phyloP scores from a whole-genome alignment of 1,140 invertebrate species.

The Cephus cinctus region DNA sequence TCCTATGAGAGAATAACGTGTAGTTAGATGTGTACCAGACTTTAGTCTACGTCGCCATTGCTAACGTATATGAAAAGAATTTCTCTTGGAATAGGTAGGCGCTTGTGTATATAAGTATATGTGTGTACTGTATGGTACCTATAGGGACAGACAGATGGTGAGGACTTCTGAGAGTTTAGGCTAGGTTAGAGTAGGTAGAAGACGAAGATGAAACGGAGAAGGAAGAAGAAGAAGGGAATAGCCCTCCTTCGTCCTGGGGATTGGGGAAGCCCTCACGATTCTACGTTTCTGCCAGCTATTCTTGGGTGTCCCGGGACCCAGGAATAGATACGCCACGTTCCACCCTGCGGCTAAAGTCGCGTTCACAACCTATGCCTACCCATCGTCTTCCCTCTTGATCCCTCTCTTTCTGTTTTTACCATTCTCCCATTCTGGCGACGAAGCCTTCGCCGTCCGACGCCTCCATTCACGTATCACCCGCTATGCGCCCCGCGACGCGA shows the following conservation, averaged over 20 bases:
- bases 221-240: not conserved
- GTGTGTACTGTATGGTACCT: no score
- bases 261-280: constrained; percentile 32
- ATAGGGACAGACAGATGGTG: no score
- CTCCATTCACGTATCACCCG: not conserved
- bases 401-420: not conserved
- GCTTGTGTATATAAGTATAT: no score
- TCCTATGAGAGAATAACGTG: no score
- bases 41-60: constrained; percentile 2
- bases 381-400: not conserved
- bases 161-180: no score
- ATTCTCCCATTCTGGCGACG: no score
- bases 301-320: constrained; percentile 24
- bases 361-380: not conserved
- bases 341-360: not conserved
- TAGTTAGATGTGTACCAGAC: not conserved
- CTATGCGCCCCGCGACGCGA: not conserved
- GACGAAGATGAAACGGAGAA: no score
- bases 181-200: no score
- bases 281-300: constrained; percentile 23
- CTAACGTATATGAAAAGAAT: not conserved
- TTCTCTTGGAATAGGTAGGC: not conserved
- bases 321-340: constrained; percentile 23
- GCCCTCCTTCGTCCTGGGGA: constrained; percentile 18
- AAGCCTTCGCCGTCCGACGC: not conserved